Evolutionary conservation across 1,140 invertebrate species (phyloP), one percentile per base, ranked within the genome.

Genomic region (Protaetia brevitarsis): DNA sequence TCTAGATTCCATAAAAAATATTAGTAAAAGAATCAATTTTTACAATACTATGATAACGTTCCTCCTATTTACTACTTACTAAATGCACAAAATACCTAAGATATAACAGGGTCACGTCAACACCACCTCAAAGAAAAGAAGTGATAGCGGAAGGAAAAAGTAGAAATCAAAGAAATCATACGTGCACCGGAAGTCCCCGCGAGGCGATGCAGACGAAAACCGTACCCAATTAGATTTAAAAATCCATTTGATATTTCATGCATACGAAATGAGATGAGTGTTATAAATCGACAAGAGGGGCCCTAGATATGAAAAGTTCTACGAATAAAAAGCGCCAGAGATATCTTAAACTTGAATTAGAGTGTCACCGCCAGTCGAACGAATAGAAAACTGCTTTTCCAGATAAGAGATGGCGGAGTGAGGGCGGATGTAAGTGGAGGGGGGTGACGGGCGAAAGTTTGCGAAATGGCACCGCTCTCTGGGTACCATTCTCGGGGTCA

Each of bases 271-370:
- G 57, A 31, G 57, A 29, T 28, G 57, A 31, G 57, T 13, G 13
- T 59, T 59, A 59, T 59, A 59, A 28, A 59, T 59, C 57, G 57
- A 59, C 57, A 59, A 31, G 57, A 28, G 30, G 28, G 26, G 19
- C 19, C 2, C 8, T 34, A 51, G 41, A 51, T 51, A 51, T 51
- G 41, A 51, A 51, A 51, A 51, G 41, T 51, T 51, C 41, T 7
- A 23, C 6, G 57, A 11, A 31, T 28, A 4, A 16, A 29, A 11
- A 31, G 7, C 7, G 57, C 6, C 5, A 19, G 23, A 29, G 57
- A 66, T 68, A 68, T 70, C 66, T 70, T 70, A 70, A 70, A 70
- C 69, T 70, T 70, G 69, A 70, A 70, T 70, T 70, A 70, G 69
- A 70, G 67, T 70, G 69, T 70, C 69, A 70, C 69, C 67, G 69